phyloP scores from a whole-genome alignment of 1,140 invertebrate genomes.

The Drosophila albomicans region DNA sequence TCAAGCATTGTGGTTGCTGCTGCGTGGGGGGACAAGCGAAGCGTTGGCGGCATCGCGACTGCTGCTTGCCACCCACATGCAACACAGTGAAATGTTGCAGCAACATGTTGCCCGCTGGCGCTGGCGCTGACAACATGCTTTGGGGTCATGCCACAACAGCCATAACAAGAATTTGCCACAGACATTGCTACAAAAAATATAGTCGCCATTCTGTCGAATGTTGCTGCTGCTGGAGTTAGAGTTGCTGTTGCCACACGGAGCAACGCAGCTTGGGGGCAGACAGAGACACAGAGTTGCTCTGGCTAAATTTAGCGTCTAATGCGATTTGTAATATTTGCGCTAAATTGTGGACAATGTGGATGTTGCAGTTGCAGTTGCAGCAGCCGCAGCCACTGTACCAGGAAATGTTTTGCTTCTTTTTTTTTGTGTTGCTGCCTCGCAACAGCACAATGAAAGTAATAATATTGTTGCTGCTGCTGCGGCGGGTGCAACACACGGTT shows the following conservation, averaged over 20 bases:
- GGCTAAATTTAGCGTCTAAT: slow-evolving; percentile 80
- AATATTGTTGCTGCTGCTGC: slow-evolving; percentile 64
- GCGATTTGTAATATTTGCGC: slow-evolving; percentile 81
- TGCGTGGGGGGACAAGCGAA: slow-evolving; percentile 46
- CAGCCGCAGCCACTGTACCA: slow-evolving; percentile 63
- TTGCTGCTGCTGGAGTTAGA: slow-evolving; percentile 22
- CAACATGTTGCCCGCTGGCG: slow-evolving; percentile 55
- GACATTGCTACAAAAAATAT: slow-evolving; percentile 37
- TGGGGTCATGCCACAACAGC: slow-evolving; percentile 49
- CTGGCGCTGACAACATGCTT: slow-evolving; percentile 46
- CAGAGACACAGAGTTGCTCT: slow-evolving; percentile 3
- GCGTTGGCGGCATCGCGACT: slow-evolving; percentile 34
- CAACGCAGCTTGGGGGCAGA: slow-evolving; percentile 22
- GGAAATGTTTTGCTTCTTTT: slow-evolving; percentile 65
- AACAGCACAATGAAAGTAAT: slow-evolving; percentile 70
- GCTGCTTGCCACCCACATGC: slow-evolving; percentile 28
- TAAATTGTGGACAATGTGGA: slow-evolving; percentile 69
- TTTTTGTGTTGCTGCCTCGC: slow-evolving; percentile 17
- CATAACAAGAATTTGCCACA: slow-evolving; percentile 44
- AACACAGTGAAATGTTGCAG: slow-evolving; percentile 37
- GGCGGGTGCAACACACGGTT: slow-evolving; percentile 51
- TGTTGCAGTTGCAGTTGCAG: slow-evolving; percentile 24
- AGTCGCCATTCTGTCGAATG: slow-evolving; percentile 46
- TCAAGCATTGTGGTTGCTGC: slow-evolving; percentile 27
- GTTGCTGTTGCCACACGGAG: not conserved